Percentiles rank a stretch among this genome's conserved stretches.
Evolutionary conservation across 2,888 invertebrate species (phyloP).

Genomic region (Saturnia pavonia): DNA sequence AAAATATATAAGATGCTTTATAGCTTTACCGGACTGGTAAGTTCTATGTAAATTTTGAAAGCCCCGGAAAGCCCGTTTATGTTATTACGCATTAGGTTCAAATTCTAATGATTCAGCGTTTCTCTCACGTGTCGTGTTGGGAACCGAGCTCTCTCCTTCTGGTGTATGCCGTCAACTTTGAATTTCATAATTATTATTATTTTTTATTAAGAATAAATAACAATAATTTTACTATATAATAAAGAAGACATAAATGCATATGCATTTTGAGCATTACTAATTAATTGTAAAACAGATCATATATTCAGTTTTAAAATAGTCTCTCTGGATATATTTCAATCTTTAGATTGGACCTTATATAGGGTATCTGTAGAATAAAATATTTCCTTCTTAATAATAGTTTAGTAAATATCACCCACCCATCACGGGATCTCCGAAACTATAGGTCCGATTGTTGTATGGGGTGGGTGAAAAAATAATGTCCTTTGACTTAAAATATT

Average conservation of each 20-base stretch:
- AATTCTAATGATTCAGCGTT: background rate
- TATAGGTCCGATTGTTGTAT: too few relatives aligned
- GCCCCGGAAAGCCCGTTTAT: background rate
- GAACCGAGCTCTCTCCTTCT: background rate
- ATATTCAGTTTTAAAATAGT: background rate
- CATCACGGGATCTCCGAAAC: too few relatives aligned
- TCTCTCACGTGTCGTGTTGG: background rate
- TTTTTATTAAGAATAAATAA: too few relatives aligned
- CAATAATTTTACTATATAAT: too few relatives aligned
- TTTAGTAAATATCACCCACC: too few relatives aligned
- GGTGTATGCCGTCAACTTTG: background rate
- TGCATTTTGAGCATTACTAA: background rate
- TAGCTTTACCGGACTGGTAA: background rate
- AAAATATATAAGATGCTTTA: too few relatives aligned
- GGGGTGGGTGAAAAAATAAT: too few relatives aligned
- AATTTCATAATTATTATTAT: background rate
- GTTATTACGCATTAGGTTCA: background rate
- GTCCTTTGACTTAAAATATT: too few relatives aligned
- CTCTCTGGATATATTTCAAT: background rate
- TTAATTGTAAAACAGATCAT: background rate
- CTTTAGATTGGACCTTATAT: too few relatives aligned
- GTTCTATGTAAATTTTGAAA: background rate
- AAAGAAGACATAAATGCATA: too few relatives aligned
- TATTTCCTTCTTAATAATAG: too few relatives aligned
- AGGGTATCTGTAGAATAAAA: too few relatives aligned